Percentiles rank a stretch among this genome's conserved stretches.
phyloP scores from a whole-genome alignment of 2,113 vertebrate species.

The Zapornia atra region DNA sequence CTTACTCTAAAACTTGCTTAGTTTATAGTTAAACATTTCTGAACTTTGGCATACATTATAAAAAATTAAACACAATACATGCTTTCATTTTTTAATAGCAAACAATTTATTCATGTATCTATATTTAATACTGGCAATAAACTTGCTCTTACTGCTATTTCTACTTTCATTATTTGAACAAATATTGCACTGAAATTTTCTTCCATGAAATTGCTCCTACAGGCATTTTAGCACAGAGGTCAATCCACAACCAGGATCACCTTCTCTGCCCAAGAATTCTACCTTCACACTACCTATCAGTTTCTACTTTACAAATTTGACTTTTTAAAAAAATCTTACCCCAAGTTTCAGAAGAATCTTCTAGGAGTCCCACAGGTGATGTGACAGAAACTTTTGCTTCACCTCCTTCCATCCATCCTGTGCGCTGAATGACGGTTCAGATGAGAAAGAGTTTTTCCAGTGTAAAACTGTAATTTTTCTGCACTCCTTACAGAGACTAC shows the following conservation, averaged over 20 bases:
- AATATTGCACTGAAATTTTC: background rate
- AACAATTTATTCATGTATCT: background rate
- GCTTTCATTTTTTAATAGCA: background rate
- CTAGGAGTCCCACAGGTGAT: background rate
- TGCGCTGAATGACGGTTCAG: background rate
- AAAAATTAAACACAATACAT: background rate
- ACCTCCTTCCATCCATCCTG: background rate
- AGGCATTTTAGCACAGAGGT: background rate
- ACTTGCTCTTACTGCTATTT: background rate
- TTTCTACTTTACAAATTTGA: background rate
- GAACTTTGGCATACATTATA: background rate
- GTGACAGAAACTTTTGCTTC: background rate
- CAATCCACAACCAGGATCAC: background rate
- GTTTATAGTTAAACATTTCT: background rate
- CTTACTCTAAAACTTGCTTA: background rate
- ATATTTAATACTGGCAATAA: background rate
- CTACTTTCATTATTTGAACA: background rate
- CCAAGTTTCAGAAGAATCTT: background rate
- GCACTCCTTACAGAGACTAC: background rate
- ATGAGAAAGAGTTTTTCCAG: background rate
- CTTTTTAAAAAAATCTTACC: constrained; percentile 5
- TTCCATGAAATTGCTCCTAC: background rate
- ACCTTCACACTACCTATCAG: background rate
- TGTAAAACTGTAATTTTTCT: background rate
- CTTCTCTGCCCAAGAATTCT: background rate